phyloP scores from a whole-genome alignment of 2,888 invertebrate species.

The Orthonychiurus folsomi region DNA sequence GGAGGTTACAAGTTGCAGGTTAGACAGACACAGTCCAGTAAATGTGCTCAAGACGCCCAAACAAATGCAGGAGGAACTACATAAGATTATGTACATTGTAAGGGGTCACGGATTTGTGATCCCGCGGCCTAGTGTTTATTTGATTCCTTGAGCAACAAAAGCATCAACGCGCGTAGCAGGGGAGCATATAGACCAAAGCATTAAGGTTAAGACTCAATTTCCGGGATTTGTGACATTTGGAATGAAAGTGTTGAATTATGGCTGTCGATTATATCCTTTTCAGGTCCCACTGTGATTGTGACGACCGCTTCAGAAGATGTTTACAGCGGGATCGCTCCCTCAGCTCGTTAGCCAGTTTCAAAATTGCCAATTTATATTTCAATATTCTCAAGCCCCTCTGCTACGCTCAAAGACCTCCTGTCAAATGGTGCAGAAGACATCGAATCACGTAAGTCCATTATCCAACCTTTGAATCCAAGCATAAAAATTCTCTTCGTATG shows the following conservation, averaged over 20 bases:
- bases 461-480: background rate
- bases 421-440: slow-evolving; percentile 46
- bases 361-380: slow-evolving; percentile 63
- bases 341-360: slow-evolving; percentile 46
- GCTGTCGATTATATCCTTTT: background rate
- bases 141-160: too few relatives aligned
- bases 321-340: slow-evolving; percentile 52
- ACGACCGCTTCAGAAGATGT: slow-evolving; percentile 58
- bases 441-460: slow-evolving; percentile 35
- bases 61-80: too few relatives aligned
- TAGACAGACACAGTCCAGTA: too few relatives aligned
- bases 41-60: too few relatives aligned
- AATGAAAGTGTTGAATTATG: background rate
- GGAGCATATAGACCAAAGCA: too few relatives aligned
- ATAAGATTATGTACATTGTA: too few relatives aligned
- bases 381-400: slow-evolving; percentile 63
- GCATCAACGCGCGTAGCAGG: too few relatives aligned
- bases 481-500: background rate
- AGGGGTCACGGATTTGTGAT: too few relatives aligned
- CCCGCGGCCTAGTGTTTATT: too few relatives aligned
- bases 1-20: too few relatives aligned
- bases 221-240: background rate
- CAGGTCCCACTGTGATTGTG: slow-evolving; percentile 64
- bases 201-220: slow-evolving; percentile 1
- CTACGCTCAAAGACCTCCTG: slow-evolving; percentile 55